Percentiles rank a stretch among this genome's conserved stretches.
These are phyloP conservation scores for Hypotaenidia okinawae DNA, from an alignment of 2,797 vertebrate genomes.

Conservation along the genomic window DNA sequence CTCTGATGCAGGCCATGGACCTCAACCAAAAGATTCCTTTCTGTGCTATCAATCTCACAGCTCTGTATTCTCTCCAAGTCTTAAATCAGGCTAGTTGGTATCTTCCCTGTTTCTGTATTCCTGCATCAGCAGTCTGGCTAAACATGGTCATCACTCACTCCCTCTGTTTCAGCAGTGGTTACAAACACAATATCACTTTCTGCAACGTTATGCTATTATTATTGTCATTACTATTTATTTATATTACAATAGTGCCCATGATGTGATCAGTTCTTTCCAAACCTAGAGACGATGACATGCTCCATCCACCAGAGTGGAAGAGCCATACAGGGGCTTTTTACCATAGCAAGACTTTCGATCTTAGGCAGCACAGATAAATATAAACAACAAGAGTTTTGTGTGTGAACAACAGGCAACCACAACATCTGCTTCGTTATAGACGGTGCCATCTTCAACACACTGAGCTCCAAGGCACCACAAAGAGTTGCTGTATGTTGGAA, in stretches of 20 bases:
- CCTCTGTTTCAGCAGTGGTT: constrained; percentile 66
- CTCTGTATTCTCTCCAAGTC: constrained; percentile 69
- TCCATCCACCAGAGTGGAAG: not conserved
- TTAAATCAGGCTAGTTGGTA: constrained; percentile 81
- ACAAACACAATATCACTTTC: constrained; percentile 58
- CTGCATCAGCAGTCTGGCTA: constrained; percentile 80
- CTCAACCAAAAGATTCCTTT: constrained; percentile 82
- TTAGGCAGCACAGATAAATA: not conserved
- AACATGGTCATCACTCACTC: constrained; percentile 76
- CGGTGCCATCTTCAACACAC: not conserved
- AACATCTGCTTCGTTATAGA: not conserved
- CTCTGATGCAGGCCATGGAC: constrained; percentile 79
- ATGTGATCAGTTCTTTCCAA: not conserved
- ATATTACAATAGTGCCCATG: not conserved
- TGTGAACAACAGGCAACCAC: not conserved
- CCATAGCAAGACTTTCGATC: not conserved
- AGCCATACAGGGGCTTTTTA: not conserved
- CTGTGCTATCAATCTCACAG: constrained; percentile 78
- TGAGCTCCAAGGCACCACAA: not conserved
- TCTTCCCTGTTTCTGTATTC: constrained; percentile 77
- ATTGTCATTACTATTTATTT: constrained; percentile 48
- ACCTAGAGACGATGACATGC: not conserved
- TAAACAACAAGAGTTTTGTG: not conserved
- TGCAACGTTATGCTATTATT: not conserved
- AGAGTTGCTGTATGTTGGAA: not conserved